Evolutionary conservation across 1,140 invertebrate genomes (phyloP).

Genomic region (Sminthurinus signatus): DNA sequence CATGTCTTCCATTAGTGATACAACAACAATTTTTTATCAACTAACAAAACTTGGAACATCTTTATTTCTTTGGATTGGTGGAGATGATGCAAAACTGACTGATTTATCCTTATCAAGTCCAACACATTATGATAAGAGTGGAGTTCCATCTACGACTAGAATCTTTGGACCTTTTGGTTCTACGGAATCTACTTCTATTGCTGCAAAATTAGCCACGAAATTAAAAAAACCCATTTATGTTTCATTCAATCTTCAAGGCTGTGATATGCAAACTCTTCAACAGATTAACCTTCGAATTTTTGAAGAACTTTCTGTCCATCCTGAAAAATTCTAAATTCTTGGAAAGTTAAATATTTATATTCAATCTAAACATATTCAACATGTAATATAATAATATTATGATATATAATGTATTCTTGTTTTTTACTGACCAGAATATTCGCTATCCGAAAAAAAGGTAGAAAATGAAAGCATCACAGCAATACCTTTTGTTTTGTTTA

Average conservation of each 20-base stretch:
- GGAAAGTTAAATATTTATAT: too few species aligned
- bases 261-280: background rate
- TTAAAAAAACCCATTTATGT: conserved; percentile 1
- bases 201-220: conserved; percentile 5
- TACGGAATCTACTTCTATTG: background rate
- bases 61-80: conserved; percentile 4
- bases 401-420: too few species aligned
- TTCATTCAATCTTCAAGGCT: background rate
- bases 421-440: too few species aligned
- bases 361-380: too few species aligned
- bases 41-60: too few species aligned
- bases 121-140: background rate
- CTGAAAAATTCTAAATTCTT: background rate
- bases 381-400: too few species aligned
- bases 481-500: too few species aligned
- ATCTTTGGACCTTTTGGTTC: background rate
- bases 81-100: background rate
- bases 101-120: background rate
- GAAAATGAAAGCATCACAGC: too few species aligned
- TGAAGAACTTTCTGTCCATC: background rate
- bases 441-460: too few species aligned
- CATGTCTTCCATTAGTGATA: too few species aligned
- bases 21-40: too few species aligned
- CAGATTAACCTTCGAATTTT: background rate
- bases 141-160: background rate